Evolutionary conservation across 2,888 invertebrate genomes (phyloP), one percentile per base, ranked within the genome.

Genomic region (Carterocephalus palaemon): DNA sequence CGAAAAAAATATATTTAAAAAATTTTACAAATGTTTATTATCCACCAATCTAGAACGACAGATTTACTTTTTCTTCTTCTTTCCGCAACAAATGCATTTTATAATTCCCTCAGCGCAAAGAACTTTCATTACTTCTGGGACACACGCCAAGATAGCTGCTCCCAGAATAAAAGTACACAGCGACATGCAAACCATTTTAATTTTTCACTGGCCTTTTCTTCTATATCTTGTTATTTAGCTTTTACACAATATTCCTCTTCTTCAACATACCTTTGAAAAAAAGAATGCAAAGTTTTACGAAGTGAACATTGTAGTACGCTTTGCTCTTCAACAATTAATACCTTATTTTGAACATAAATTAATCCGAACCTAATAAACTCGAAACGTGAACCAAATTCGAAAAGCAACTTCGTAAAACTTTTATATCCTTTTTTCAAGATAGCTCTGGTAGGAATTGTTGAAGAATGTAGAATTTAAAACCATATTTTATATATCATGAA

Each of bases 311-410:
- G 15, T 26, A 38, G 36, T 43, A 5, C 12, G 53, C 52, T 22
- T 26, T 20, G 52, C 49, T 62, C 75, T 78, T 75, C 74, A 75
- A 75, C 74, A 75, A 76, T 74, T 68, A 64, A 68, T 70, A 68
- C 67, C 67, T 67, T 64, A 51, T 9, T n/a, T n/a, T n/a, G n/a
- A n/a, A n/a, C n/a, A n/a, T n/a, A n/a, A n/a, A n/a, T n/a, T n/a
- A n/a, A n/a, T n/a, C n/a, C n/a, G n/a, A n/a, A n/a, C n/a, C n/a
- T n/a, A n/a, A n/a, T n/a, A n/a, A n/a, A n/a, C n/a, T n/a, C n/a
- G n/a, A n/a, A n/a, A 3, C 16, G 42, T 34, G 22, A 20, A 12
- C 6, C 29, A 43, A 3, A 3, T 16, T 34, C 38, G 15, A 47
- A 43, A 38, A 47, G 45, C 46, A 46, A 60, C 67, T 70, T 71